Conservation (phyloP, 2,113 vertebrate genomes). For the Melanerpes formicivorus region DNA sequence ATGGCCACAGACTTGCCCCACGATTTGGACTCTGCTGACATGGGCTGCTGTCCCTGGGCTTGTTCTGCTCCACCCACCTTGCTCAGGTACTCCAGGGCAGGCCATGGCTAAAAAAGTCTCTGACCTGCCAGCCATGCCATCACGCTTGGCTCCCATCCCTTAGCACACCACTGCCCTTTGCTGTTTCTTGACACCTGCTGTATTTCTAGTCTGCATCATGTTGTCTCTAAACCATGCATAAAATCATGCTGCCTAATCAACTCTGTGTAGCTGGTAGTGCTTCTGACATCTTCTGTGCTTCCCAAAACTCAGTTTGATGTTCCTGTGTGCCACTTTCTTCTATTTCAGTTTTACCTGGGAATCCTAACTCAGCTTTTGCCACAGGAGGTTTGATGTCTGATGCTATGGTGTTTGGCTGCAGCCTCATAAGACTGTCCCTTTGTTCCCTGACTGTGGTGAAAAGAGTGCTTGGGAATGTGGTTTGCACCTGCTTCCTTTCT, state of each 20-base stretch:
- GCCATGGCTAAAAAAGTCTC: not conserved
- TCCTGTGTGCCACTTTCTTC: not conserved
- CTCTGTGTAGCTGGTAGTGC: not conserved
- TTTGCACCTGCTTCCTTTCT: conserved; percentile 19
- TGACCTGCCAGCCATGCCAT: not conserved
- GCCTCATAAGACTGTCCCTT: not conserved
- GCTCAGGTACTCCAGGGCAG: not conserved
- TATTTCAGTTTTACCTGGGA: not conserved
- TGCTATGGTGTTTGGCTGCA: not conserved
- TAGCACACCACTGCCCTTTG: not conserved
- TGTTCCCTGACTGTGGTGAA: not conserved
- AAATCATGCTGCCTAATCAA: not conserved
- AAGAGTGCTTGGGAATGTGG: not conserved
- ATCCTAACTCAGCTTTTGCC: not conserved
- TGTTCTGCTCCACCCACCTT: not conserved
- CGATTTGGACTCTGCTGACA: not conserved
- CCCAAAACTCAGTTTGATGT: not conserved
- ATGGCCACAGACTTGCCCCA: not conserved
- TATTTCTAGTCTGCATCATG: not conserved
- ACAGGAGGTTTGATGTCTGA: not conserved
- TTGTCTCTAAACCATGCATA: not conserved
- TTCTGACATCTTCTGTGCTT: not conserved
- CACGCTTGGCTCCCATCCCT: not conserved
- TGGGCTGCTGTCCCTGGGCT: not conserved
- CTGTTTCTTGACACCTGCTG: not conserved